phyloP scores from a whole-genome alignment of 2,888 invertebrate species.

The Tenthredo mesomela region DNA sequence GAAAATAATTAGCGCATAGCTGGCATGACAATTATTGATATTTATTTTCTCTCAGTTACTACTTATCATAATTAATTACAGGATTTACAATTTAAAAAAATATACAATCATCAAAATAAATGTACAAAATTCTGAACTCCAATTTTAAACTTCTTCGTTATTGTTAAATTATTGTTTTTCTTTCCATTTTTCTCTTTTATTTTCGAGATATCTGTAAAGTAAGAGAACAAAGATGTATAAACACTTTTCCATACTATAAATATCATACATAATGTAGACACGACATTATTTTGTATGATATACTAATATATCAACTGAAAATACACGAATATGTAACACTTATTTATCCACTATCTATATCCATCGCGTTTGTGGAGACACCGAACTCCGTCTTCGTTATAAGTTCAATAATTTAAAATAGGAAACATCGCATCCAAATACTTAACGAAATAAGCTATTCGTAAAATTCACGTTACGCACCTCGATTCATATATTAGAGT shows the following conservation, averaged over 20 bases:
- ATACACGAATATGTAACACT: conserved; percentile 1
- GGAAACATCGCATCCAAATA: neutral
- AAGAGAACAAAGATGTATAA: neutral
- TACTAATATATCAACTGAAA: neutral
- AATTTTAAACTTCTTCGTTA: conserved; percentile 2
- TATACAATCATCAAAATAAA: conserved; percentile 42
- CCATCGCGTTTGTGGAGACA: neutral
- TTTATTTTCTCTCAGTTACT: conserved; percentile 13
- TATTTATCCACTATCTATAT: neutral
- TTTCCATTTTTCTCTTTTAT: neutral
- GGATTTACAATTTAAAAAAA: conserved; percentile 50
- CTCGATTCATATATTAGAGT: neutral
- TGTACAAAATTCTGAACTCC: conserved; percentile 43
- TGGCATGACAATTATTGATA: conserved; percentile 28
- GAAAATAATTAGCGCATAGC: neutral
- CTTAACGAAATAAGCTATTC: no score
- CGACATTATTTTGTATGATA: neutral
- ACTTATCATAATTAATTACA: conserved; percentile 46
- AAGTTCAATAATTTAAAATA: neutral
- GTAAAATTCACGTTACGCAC: neutral
- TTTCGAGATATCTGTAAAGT: neutral
- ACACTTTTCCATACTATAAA: neutral
- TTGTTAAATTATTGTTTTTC: neutral
- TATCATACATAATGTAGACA: neutral
- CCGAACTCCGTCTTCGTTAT: neutral